Conservation (phyloP, 2,797 vertebrate genomes). For the Sardinella longiceps region DNA sequence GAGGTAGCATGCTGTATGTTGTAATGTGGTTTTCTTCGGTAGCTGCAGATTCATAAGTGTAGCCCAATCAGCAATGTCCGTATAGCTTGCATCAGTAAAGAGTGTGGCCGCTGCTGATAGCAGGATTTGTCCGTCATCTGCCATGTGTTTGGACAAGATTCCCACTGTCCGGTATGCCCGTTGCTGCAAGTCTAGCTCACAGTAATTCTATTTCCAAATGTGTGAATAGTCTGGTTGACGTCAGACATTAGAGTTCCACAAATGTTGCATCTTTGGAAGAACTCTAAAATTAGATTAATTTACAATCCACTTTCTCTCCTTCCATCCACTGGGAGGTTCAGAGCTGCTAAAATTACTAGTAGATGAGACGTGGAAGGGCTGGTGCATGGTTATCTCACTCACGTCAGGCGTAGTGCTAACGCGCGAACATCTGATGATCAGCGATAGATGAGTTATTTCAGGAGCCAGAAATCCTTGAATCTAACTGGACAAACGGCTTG, state of each 20-base stretch:
- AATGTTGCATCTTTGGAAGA: conserved; percentile 25
- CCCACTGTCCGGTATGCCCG: conserved; percentile 15
- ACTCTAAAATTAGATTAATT: conserved; percentile 28
- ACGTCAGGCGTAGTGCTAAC: too few species aligned
- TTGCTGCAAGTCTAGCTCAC: conserved; percentile 4
- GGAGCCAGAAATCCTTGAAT: too few species aligned
- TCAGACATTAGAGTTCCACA: not conserved
- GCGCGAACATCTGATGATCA: too few species aligned
- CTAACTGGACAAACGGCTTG: too few species aligned
- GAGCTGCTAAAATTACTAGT: conserved; percentile 7
- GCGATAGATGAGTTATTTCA: too few species aligned
- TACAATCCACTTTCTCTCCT: conserved; percentile 28
- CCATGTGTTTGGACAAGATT: conserved; percentile 13
- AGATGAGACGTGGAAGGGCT: conserved; percentile 17
- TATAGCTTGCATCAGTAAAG: conserved; percentile 19
- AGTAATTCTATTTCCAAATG: not conserved
- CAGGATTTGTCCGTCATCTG: not conserved
- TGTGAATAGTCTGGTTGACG: not conserved
- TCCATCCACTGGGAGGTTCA: conserved; percentile 14
- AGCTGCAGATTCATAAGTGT: not conserved
- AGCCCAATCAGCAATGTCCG: conserved; percentile 26
- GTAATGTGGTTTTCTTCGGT: not conserved
- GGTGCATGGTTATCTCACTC: not conserved
- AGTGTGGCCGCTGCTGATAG: not conserved
- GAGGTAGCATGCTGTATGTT: conserved; percentile 23